Percentiles rank a stretch among this genome's conserved stretches.
phyloP scores from a whole-genome alignment of 2,797 vertebrate genomes.

The Cottoperca gobio region DNA sequence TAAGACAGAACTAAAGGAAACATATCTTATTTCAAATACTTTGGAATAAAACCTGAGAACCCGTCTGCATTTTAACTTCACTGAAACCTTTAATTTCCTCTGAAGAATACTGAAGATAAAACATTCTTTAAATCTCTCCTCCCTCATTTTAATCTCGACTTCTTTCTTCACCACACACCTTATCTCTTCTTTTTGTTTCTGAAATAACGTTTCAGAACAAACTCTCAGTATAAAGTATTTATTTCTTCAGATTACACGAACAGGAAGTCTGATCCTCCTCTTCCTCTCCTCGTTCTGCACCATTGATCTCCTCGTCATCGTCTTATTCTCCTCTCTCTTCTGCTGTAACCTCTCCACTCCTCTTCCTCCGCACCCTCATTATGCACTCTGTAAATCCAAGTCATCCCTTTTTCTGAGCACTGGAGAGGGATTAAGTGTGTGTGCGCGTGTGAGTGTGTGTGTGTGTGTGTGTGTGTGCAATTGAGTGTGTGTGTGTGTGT shows the following conservation, averaged over 20 bases:
- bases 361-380: constrained; percentile 34
- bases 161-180: background rate
- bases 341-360: constrained; percentile 2
- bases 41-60: too few relatives aligned
- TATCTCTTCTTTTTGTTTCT: background rate
- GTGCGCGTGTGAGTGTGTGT: too few relatives aligned
- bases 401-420: constrained; percentile 9
- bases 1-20: too few relatives aligned
- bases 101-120: background rate
- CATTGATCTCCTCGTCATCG: background rate
- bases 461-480: too few relatives aligned
- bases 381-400: constrained; percentile 40
- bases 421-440: constrained; percentile 42
- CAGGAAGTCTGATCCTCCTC: background rate
- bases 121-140: constrained; percentile 1
- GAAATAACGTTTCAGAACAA: background rate
- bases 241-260: background rate
- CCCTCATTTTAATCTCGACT: background rate
- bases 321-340: too few relatives aligned
- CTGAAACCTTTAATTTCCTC: too few relatives aligned
- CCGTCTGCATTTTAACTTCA: too few relatives aligned
- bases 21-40: too few relatives aligned
- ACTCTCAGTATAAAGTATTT: constrained; percentile 19
- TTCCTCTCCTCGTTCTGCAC: background rate
- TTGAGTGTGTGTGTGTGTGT: too few relatives aligned